phyloP scores from a whole-genome alignment of 1,140 invertebrate species.

The Saccostrea glomerata region DNA sequence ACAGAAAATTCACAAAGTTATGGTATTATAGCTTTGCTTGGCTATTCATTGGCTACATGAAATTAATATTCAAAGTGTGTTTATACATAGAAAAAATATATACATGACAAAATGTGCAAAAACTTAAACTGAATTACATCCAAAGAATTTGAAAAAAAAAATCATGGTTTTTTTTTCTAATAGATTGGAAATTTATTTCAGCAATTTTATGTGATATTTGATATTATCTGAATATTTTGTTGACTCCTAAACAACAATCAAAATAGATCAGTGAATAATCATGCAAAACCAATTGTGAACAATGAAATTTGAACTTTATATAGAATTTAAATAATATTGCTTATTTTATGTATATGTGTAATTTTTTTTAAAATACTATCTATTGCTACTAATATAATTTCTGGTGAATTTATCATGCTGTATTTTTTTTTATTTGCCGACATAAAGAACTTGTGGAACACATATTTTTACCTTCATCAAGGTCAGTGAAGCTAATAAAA shows the following conservation, averaged over 20 bases:
- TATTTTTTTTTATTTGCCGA: neutral
- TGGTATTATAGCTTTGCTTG: too few relatives aligned
- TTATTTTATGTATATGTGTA: neutral
- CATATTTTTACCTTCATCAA: neutral
- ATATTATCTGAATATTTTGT: neutral
- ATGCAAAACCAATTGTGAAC: conserved; percentile 4
- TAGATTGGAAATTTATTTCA: too few relatives aligned
- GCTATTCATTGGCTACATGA: too few relatives aligned
- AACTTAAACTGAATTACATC: too few relatives aligned
- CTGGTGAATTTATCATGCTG: neutral
- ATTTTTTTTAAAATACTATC: neutral
- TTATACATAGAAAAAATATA: too few relatives aligned
- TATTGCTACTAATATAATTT: neutral
- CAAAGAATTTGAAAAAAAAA: too few relatives aligned
- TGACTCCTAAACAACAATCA: neutral
- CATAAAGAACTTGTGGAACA: neutral
- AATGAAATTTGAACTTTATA: neutral
- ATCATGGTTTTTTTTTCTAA: too few relatives aligned
- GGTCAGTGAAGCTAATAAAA: conserved; percentile 1
- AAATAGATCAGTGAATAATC: neutral
- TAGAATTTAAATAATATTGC: neutral
- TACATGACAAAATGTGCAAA: too few relatives aligned
- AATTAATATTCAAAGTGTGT: too few relatives aligned
- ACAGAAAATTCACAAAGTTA: too few relatives aligned
- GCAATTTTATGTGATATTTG: neutral